These are phyloP conservation scores for Drosophila sordidula DNA, from an alignment of 2,888 invertebrate genomes.

Conservation along the genomic window DNA sequence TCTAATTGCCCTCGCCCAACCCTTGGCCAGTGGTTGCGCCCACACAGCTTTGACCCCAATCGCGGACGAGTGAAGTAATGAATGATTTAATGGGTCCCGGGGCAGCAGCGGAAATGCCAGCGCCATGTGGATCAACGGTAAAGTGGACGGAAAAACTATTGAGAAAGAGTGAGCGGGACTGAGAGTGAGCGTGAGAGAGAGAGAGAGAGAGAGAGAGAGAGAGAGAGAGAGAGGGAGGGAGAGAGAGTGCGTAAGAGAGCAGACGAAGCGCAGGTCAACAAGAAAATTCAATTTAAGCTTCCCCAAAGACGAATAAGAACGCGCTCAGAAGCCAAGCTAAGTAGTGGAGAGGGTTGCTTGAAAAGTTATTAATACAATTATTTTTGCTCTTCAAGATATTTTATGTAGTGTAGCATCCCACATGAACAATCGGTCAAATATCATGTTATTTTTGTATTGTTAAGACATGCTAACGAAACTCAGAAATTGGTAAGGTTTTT, in stretches of 20 bases:
- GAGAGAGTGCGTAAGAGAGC: constrained; percentile 1
- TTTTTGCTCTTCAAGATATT: no score
- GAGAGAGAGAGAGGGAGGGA: no score
- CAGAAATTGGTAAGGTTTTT: no score
- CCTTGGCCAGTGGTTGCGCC: constrained; percentile 32
- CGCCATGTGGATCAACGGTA: constrained; percentile 65
- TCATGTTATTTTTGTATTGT: no score
- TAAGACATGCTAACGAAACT: no score
- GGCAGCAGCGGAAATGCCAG: constrained; percentile 57
- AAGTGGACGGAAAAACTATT: constrained; percentile 18
- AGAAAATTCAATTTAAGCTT: constrained; percentile 45
- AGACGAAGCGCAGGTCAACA: constrained; percentile 42
- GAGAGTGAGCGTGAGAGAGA: not conserved
- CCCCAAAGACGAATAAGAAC: constrained; percentile 22
- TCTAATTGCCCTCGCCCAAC: constrained; percentile 49
- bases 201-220: constrained; percentile 1
- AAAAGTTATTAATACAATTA: not conserved
- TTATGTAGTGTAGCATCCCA: no score
- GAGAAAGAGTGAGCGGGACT: constrained; percentile 4
- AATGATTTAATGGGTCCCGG: constrained; percentile 39
- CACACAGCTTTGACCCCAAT: constrained; percentile 62
- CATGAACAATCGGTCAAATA: no score
- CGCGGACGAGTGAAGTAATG: constrained; percentile 48
- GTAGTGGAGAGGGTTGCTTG: constrained; percentile 9
- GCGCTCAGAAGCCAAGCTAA: constrained; percentile 12